Base-by-base conservation (phyloP, 2,797 vertebrate genomes). In the Cottoperca gobio region DNA sequence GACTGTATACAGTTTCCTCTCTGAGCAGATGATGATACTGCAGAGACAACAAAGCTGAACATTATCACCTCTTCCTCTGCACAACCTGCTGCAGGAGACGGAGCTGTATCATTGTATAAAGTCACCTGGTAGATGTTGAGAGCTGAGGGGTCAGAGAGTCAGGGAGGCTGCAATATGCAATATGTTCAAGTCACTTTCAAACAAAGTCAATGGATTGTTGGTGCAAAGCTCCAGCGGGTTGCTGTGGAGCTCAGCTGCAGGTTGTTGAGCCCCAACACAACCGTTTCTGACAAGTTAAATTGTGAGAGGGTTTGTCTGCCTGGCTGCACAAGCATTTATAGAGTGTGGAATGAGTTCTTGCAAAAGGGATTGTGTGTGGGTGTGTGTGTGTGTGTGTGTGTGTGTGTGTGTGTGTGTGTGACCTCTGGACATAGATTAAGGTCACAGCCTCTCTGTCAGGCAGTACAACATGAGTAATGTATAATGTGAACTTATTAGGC, bases 341-440 rank as follows among this genome's bases (percentile, higher is more conserved):
- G 81, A 76, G 86, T 80, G 73, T 82, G 83, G 80, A 87, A 87
- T 87, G 85, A 86, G 73, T 84, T 86, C 73, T 62, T n/a, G 59
- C 63, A 52, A 62, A 45, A 23, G 31, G 26, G 10, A n/a, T 24
- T 37, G 62, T 70, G 60, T 78, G 65, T 24, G 24, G 24, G 24
- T 24, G 24, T 2, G 24, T 2, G 24, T 3, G 24, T 71, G 23
- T 58, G 21, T 35, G 40, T 49, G 43, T 71, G 74, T 54, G 64
- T 52, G 66, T 63, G 49, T 61, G 64, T 49, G 54, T 64, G 70
- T 67, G 70, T 61, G 67, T 77, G 72, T 39, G 60, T 84, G 87
- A 90, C 88, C 91, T 90, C 82, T 88, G 88, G 35, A 69, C 8
- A 28, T 55, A 86, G 88, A 90, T 89, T 86, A 91, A 90, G 86